Evolutionary conservation across 2,888 invertebrate species (phyloP), one percentile per base, ranked within the genome.

Genomic region (Dilophus febrilis): DNA sequence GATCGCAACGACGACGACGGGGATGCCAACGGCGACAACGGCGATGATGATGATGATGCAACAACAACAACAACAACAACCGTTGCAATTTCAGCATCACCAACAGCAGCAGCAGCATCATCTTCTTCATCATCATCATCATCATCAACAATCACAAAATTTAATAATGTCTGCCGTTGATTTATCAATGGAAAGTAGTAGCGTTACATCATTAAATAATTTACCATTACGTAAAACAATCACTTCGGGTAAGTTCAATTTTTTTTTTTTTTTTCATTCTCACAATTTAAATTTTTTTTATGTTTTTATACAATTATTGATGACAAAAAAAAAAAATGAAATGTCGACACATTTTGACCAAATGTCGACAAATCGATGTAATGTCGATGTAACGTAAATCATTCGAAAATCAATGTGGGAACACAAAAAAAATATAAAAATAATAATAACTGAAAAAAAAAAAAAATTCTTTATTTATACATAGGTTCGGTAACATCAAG

Each of bases 151-250:
- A 85, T 82, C 16, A n/a, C n/a, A n/a, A n/a, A n/a, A n/a, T n/a
- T 81, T 83, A 37, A 78, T 83, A 38, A 65, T 85, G 50, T 82
- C 83, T 37, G 78, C 83, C 11, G 88, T 92, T 39, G 87, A 90
- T 61, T 70, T 94, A 42, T 90, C 87, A 41, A 85, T 87, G 27
- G 92, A 94, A 65, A 91, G 91, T 64, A 91, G 91, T 61, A 91
- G 90, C 59, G 91, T 92, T 46, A 87, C 91, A 40, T 88, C 88
- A 44, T 74, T 91, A 52, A 85, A 86, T 56, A 88, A 87, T 68
- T 70, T 90, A 63, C 86, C 88, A 45, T 66, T 87, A 50, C 70
- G 88, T 49, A 90, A 91, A 67, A 61, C 74, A 45, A 76, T 75
- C 44, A 76, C 76, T 53, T 77, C 56, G 55, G 59, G 50, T 43